These are phyloP conservation scores for Amphimedon queenslandica DNA, from an alignment of 37 sponge, comb jelly and placozoan species.

Conservation along the genomic window DNA sequence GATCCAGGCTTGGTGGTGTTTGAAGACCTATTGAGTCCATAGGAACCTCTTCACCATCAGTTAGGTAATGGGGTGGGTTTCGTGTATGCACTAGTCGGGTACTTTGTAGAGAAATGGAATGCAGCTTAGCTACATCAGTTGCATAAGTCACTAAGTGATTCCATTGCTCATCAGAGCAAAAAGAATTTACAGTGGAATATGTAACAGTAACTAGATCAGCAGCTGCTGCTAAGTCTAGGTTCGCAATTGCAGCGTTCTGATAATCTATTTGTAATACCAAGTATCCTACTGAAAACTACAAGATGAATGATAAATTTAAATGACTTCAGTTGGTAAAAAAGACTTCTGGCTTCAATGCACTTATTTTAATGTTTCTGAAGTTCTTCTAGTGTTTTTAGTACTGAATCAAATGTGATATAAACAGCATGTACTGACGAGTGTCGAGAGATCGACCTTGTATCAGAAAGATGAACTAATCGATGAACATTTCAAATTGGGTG, in stretches of 20 bases:
- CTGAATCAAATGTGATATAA: constrained; percentile 10
- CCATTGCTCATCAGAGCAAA: constrained; percentile 24
- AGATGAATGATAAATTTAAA: constrained; percentile 21
- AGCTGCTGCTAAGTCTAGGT: too few relatives aligned
- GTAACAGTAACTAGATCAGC: too few relatives aligned
- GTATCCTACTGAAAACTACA: constrained; percentile 18
- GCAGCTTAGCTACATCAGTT: constrained; percentile 16
- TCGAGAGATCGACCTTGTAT: constrained; percentile 53
- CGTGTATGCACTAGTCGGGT: constrained; percentile 11
- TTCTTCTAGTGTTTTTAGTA: constrained; percentile 27
- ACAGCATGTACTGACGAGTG: constrained; percentile 32
- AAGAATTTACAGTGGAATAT: constrained; percentile 6
- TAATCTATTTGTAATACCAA: constrained; percentile 20
- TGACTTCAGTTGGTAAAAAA: constrained; percentile 12
- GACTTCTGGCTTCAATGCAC: constrained; percentile 34
- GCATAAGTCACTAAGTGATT: constrained; percentile 16
- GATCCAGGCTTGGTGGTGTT: constrained; percentile 20
- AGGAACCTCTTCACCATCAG: constrained; percentile 1
- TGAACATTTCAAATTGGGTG: constrained; percentile 38
- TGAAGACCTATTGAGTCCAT: constrained; percentile 15
- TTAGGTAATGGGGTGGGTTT: constrained; percentile 9
- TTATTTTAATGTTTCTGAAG: too few relatives aligned
- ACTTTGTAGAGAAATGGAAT: too few relatives aligned
- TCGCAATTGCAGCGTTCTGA: too few relatives aligned
- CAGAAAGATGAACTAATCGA: constrained; percentile 35